phyloP scores from a whole-genome alignment of 2,888 invertebrate genomes.

The Tillus elongatus region DNA sequence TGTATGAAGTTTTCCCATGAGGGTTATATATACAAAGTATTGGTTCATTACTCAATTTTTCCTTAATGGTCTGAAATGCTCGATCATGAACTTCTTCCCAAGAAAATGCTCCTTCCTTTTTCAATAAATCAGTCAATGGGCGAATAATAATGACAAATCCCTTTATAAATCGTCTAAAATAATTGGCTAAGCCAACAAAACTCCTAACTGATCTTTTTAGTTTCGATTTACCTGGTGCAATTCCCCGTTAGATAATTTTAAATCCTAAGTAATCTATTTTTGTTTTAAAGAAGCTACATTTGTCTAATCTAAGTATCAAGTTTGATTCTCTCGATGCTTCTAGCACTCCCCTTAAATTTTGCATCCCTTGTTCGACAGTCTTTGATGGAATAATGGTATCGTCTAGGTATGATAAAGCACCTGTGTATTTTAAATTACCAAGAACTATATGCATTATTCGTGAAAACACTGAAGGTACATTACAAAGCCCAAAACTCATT shows the following conservation, averaged over 20 bases:
- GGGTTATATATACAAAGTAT: slow-evolving; percentile 13
- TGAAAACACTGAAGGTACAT: slow-evolving; percentile 31
- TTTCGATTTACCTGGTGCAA: slow-evolving; percentile 11
- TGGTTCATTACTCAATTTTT: too few species aligned
- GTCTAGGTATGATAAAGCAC: slow-evolving; percentile 27
- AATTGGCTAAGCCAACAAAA: slow-evolving; percentile 18
- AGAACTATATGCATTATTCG: slow-evolving; percentile 30
- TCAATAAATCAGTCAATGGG: slow-evolving; percentile 18
- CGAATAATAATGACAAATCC: slow-evolving; percentile 16
- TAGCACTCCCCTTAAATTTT: slow-evolving; percentile 6
- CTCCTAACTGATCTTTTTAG: slow-evolving; percentile 17
- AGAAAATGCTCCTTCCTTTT: slow-evolving; percentile 16
- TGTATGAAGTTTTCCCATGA: slow-evolving; percentile 12
- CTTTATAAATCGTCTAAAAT: slow-evolving; percentile 17
- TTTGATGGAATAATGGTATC: slow-evolving; percentile 28
- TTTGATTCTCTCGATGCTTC: slow-evolving; percentile 5
- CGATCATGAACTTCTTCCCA: slow-evolving; percentile 12
- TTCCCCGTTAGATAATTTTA: slow-evolving; percentile 10
- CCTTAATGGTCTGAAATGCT: too few species aligned
- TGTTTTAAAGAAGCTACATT: slow-evolving; percentile 14
- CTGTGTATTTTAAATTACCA: slow-evolving; percentile 24
- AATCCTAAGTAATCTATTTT: slow-evolving; percentile 14
- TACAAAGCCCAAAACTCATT: slow-evolving; percentile 32
- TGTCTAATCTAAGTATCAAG: slow-evolving; percentile 1
- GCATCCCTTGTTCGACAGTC: slow-evolving; percentile 20